Percentiles rank a stretch among this genome's conserved stretches.
phyloP scores from a whole-genome alignment of 2,113 vertebrate genomes.

The Anseranas semipalmata region DNA sequence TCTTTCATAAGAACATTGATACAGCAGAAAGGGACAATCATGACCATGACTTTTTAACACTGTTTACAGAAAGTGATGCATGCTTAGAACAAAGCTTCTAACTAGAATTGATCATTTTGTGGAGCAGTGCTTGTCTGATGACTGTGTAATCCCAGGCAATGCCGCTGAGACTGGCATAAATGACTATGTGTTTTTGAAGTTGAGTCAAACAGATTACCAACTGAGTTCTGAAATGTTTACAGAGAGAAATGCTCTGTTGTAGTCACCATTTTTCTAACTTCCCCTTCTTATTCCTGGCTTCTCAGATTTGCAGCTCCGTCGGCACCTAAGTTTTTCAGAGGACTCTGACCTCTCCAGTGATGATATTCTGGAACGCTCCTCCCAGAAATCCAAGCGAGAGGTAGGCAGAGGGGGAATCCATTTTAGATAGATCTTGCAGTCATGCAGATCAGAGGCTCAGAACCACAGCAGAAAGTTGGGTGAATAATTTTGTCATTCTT shows the following conservation, averaged over 20 bases:
- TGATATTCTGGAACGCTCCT: constrained; percentile 90
- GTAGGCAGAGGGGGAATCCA: constrained; percentile 71
- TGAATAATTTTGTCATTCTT: background rate
- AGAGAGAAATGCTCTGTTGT: background rate
- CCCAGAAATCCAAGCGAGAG: constrained; percentile 93
- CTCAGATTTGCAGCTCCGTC: constrained; percentile 87
- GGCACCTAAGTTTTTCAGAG: constrained; percentile 93
- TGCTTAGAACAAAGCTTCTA: background rate
- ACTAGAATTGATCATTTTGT: background rate
- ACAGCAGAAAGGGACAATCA: background rate
- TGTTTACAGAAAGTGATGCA: background rate
- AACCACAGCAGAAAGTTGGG: background rate
- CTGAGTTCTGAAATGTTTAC: background rate
- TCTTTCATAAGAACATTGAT: background rate
- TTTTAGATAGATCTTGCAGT: background rate
- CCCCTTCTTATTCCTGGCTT: background rate
- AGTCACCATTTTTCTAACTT: background rate
- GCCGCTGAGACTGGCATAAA: background rate
- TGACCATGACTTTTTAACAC: background rate
- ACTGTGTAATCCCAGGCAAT: background rate
- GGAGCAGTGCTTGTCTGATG: background rate
- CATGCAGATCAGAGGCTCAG: background rate
- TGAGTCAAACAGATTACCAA: background rate
- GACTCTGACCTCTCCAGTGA: constrained; percentile 98
- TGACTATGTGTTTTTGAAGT: background rate